Base-by-base conservation (phyloP, 2,113 vertebrate genomes). In the Eleginops maclovinus region DNA sequence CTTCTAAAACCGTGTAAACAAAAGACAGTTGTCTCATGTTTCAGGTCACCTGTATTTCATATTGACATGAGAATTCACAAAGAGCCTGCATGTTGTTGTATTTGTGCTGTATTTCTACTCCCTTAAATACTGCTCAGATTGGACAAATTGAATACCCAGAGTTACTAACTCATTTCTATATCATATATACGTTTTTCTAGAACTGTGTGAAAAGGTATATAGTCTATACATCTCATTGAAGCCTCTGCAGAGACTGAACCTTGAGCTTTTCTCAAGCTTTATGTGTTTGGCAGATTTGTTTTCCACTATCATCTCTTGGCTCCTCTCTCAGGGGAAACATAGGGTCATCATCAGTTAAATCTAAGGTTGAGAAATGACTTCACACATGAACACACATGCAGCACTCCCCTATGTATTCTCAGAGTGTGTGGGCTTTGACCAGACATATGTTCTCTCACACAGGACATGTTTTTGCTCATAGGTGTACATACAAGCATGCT, bases 1-100 rank as follows among this genome's bases (percentile, higher is more conserved):
- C 14, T 61, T 40, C 60, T 77, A 70, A 56, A 64, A 61, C 36
- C 22, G 62, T 66, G 26, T 68, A 69, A 74, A 83, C 19, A 13
- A 19, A n/a, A 41, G 11, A 49, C 75, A 79, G 78, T 60, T 79
- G 74, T 59, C 63, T 76, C 76, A 19, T 75, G 17, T 65, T 54
- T 8, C 31, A 75, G 44, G 44, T 66, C 56, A 31, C 19, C 44
- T 60, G 9, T 9, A 10, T 49, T 28, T 63, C 17, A 40, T 60
- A 24, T 0, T 43, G 54, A 66, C 46, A 10, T 43, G 44, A 56
- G 16, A 69, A 40, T 47, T 41, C 44, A 4, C n/a, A n/a, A n/a
- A 54, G 55, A 28, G 8, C 5, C 24, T 16, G 24, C 28, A 41
- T 64, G 10, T 46, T 54, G 41, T 64, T 19, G n/a, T 64, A 31